phyloP scores from a whole-genome alignment of 1,140 invertebrate species.

The Potamilus streckersoni region DNA sequence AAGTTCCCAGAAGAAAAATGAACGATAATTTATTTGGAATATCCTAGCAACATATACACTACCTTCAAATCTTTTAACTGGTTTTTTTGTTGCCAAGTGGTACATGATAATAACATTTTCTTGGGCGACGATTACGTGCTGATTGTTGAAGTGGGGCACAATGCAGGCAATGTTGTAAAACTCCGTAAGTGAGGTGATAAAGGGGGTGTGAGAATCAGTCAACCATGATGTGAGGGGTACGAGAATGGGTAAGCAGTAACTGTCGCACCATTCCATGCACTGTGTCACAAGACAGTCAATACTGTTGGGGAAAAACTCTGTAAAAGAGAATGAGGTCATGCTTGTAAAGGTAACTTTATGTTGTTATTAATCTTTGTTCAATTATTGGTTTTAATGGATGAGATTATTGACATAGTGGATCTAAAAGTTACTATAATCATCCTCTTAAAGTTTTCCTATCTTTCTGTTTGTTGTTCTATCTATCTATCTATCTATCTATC shows the following conservation, averaged over 20 bases:
- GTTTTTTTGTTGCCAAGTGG: slow-evolving; percentile 21
- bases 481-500: too few species aligned
- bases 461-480: too few species aligned
- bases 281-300: slow-evolving; percentile 24
- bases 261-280: slow-evolving; percentile 35
- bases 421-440: too few species aligned
- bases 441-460: too few species aligned
- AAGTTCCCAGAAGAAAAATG: too few species aligned
- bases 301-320: slow-evolving; percentile 23
- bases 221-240: slow-evolving; percentile 29
- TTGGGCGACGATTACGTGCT: slow-evolving; percentile 19
- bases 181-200: slow-evolving; percentile 11
- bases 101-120: slow-evolving; percentile 17
- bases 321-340: not conserved
- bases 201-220: slow-evolving; percentile 14
- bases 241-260: slow-evolving; percentile 15
- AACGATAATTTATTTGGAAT: too few species aligned
- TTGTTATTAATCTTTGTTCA: too few species aligned
- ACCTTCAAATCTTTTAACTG: slow-evolving; percentile 22
- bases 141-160: slow-evolving; percentile 18
- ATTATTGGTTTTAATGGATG: too few species aligned
- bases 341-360: too few species aligned
- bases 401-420: too few species aligned
- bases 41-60: not conserved
- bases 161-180: slow-evolving; percentile 12